Base-by-base conservation (phyloP, 2,888 invertebrate species). In the Clusia tigrina region DNA sequence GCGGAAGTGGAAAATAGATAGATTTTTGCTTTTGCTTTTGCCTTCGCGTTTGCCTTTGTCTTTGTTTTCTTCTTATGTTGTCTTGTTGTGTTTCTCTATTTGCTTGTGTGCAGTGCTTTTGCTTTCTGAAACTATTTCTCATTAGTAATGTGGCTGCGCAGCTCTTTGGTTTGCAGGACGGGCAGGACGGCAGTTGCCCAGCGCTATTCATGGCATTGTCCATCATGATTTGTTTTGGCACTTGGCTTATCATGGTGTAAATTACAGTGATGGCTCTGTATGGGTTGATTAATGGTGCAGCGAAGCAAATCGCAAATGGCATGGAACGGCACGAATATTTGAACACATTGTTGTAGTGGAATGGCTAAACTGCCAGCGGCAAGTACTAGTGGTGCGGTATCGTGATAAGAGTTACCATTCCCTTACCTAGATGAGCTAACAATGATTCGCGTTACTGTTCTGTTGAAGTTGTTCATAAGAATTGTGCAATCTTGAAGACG, bases 1-100 rank as follows among this genome's bases (percentile, higher is more conserved):
- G 38, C 62, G n/a, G 42, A 17, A 6, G n/a, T 10, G 6, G 42
- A 17, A 3, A 42, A n/a, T 10, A 3, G 42, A 6, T 15, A n/a
- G 6, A 52, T 53, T 55, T 53, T 55, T 54, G 51, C 23, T 38
- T 51, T 55, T 12, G 24, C 23, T 15, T 54, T 22, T 22, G 12
- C 32, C 17, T 37, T n/a, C n/a, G 51, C n/a, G 51, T 17, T 18
- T 32, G 20, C 12, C 32, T 46, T 18, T 37, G 2, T 53, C 48
- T 58, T 57, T 58, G 18, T 25, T 52, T 3, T 15, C 20, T 38
- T n/a, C n/a, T n/a, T n/a, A n/a, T 52, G 37, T 63, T 63, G 32
- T n/a, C 54, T 23, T 25, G 51, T 23, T 2, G 53, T 17, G 17
- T 23, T 53, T 24, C 24, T 2, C 15, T 53, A 23, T 58, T 15